Base-by-base conservation (phyloP, 2,113 vertebrate genomes). In the Nyctereutes procyonoides region DNA sequence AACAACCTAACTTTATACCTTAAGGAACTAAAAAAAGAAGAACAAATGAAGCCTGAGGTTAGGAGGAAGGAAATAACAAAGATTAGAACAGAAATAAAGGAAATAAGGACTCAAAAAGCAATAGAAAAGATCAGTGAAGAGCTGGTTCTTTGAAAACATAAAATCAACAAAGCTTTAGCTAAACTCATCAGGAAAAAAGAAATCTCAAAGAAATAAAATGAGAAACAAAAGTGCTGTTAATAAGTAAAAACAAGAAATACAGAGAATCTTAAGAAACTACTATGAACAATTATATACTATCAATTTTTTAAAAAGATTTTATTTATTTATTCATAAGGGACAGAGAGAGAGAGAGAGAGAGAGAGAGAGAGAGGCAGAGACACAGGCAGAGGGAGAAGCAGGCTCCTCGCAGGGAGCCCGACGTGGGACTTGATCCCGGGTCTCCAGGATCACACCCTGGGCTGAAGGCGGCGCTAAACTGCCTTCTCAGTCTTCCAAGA, bases 21-120 rank as follows among this genome's bases (percentile, higher is more conserved):
- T n/a, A 80, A 55, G 32, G 74, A 90, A 90, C 62, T 91, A 67
- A 62, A 67, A 67, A 80, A 90, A 67, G 74, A 83, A 90, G 60
- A 55, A 81, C n/a, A 55, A 90, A 80, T 81, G 79, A 81, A 81
- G 43, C 32, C 32, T 22, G 30, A 63, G 79, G 74, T 90, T 80
- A 90, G 62, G 65, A 67, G 74, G 32, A 90, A 90, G 77, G 51
- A 91, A 56, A 38, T 80, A 67, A 38, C 32, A 88, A 74, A 22
- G 51, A 91, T 91, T 81, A 73, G 16, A 19, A 15, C 16, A 88
- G 24, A 88, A 88, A 55, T 87, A 67, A 86, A 53, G 5, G 63
- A 67, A 86, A 55, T 84, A 56, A 51, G 53, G n/a, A 87, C 84
- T 35, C 55, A 87, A 35, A 71, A 58, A 55, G 24, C 53, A 88